A percentile compares a stretch with the other conserved stretches of the same genome.
These are phyloP conservation scores for Ranitomeya variabilis DNA, from an alignment of 2,113 vertebrate species.

Conservation along the genomic window DNA sequence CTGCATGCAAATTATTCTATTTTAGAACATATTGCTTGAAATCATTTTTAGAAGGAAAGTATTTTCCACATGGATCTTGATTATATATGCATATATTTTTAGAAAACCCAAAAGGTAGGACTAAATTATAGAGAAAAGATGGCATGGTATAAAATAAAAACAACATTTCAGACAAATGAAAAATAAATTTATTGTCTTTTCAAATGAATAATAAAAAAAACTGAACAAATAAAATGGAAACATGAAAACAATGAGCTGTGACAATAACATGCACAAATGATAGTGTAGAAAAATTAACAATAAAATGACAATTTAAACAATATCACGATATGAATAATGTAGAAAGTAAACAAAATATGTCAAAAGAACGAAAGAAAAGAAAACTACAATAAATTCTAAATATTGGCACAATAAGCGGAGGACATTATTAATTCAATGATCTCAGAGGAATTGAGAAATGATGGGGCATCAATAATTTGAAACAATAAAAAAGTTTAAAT, in stretches of 20 bases:
- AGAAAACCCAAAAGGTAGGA: background rate
- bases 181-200: constrained; percentile 42
- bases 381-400: background rate
- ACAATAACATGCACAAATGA: background rate
- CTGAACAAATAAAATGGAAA: background rate
- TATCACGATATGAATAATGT: background rate
- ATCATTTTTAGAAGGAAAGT: background rate
- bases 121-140: background rate
- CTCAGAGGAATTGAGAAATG: background rate
- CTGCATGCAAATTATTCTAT: background rate
- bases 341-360: background rate
- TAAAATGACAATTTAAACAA: constrained; percentile 11
- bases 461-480: background rate
- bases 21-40: no score
- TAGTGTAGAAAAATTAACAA: constrained; percentile 23
- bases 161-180: constrained; percentile 34
- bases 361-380: background rate
- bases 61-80: background rate
- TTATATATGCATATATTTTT: background rate
- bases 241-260: background rate
- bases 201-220: background rate
- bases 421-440: background rate
- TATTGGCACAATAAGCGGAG: background rate
- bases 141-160: constrained; percentile 26
- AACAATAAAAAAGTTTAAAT: background rate